Conservation (phyloP, 2,888 invertebrate species). For the Amphipoea lucens region DNA sequence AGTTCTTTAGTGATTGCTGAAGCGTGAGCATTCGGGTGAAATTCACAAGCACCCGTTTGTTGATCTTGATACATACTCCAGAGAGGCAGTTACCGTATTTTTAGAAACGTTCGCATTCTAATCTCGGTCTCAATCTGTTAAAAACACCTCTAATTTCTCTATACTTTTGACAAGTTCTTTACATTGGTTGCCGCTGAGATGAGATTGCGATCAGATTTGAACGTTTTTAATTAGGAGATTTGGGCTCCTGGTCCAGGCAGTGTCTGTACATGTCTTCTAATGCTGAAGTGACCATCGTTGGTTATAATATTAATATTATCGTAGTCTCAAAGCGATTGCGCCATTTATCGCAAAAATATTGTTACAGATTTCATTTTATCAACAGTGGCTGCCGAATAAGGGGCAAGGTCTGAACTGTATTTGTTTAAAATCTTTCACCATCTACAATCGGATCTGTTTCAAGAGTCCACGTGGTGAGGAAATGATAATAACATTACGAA, state of each 20-base stretch:
- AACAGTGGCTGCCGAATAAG: neutral
- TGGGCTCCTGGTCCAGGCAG: neutral
- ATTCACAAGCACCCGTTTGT: neutral
- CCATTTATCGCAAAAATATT: constrained; percentile 18
- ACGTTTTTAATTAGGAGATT: neutral
- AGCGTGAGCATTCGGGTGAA: neutral
- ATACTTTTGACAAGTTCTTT: no score
- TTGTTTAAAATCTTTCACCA: constrained; percentile 5
- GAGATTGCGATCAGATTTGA: no score
- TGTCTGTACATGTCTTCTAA: neutral
- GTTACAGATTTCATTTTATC: constrained; percentile 6
- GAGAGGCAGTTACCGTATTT: neutral
- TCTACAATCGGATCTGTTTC: neutral
- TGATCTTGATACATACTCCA: neutral
- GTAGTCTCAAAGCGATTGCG: neutral
- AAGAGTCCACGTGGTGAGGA: neutral
- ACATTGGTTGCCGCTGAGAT: no score
- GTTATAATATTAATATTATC: neutral
- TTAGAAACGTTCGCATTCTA: neutral
- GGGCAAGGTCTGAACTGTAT: neutral
- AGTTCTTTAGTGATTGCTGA: neutral
- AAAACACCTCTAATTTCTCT: no score
- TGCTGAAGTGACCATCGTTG: neutral
- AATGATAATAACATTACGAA: neutral
- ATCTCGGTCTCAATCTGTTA: neutral